These are phyloP conservation scores for Aythya baeri DNA, from an alignment of 2,113 vertebrate species.

Conservation along the genomic window DNA sequence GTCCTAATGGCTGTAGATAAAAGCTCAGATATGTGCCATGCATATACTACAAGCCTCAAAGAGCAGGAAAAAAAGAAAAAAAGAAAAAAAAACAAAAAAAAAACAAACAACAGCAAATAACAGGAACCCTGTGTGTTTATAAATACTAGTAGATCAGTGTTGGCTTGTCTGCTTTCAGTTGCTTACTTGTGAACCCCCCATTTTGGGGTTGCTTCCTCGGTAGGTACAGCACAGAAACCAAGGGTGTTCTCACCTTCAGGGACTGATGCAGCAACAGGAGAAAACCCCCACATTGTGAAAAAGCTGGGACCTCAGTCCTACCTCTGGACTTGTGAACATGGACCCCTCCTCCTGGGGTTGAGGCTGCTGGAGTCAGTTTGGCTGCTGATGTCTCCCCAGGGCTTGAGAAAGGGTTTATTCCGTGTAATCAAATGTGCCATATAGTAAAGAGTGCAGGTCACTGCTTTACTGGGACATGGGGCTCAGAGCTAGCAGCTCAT, in stretches of 20 bases:
- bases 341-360: neutral
- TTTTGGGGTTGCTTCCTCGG: neutral
- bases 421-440: fast-evolving
- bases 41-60: conserved; percentile 39
- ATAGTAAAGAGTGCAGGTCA: neutral
- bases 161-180: neutral
- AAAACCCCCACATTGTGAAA: neutral
- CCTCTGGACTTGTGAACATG: neutral
- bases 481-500: neutral
- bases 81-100: neutral
- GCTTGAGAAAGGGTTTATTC: neutral
- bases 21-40: conserved; percentile 20
- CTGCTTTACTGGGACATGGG: neutral
- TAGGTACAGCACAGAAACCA: neutral
- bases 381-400: neutral
- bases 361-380: neutral
- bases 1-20: conserved; percentile 46
- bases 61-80: neutral
- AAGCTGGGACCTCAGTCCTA: neutral
- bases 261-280: neutral
- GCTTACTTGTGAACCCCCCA: neutral
- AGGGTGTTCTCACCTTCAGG: neutral
- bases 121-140: neutral
- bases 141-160: neutral
- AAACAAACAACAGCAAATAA: neutral